phyloP scores from a whole-genome alignment of 64 coral and sea anemone species.

The Acropora tenuis region DNA sequence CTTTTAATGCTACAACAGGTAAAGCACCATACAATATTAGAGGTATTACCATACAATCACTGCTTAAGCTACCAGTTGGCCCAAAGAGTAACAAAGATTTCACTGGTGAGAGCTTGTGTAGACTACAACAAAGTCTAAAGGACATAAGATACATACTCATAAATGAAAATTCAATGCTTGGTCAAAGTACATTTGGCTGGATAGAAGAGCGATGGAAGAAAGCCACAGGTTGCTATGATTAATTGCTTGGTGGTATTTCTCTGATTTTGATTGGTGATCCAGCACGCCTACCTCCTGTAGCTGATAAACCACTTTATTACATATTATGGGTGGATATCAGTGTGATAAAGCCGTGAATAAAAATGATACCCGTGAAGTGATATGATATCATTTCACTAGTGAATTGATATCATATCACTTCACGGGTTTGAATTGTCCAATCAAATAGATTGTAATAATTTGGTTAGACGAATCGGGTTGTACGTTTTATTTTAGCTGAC shows the following conservation, averaged over 20 bases:
- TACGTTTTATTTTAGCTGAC: too few species aligned
- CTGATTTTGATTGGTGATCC: slow-evolving; percentile 21
- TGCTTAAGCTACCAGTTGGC: slow-evolving; percentile 68
- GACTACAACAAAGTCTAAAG: slow-evolving; percentile 31
- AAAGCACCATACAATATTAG: slow-evolving; percentile 67
- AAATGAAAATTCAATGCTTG: slow-evolving; percentile 43
- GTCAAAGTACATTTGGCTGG: background rate
- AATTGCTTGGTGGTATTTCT: slow-evolving; percentile 28
- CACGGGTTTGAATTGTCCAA: too few species aligned
- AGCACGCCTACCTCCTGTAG: slow-evolving; percentile 58
- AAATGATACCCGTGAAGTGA: too few species aligned
- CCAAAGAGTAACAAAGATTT: slow-evolving; percentile 54
- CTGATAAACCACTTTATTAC: background rate
- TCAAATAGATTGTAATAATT: too few species aligned
- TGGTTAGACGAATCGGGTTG: too few species aligned
- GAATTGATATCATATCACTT: too few species aligned
- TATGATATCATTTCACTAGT: too few species aligned
- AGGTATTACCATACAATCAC: slow-evolving; percentile 69
- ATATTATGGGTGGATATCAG: too few species aligned
- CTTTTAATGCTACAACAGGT: slow-evolving; percentile 14
- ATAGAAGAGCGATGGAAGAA: slow-evolving; percentile 41
- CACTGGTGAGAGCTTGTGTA: slow-evolving; percentile 40
- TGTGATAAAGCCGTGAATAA: too few species aligned
- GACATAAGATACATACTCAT: slow-evolving; percentile 36
- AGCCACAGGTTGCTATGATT: slow-evolving; percentile 46